A percentile compares a stretch with the other conserved stretches of the same genome.
Evolutionary conservation across 2,113 vertebrate genomes (phyloP).

Genomic region (Aspiorhynchus laticeps): DNA sequence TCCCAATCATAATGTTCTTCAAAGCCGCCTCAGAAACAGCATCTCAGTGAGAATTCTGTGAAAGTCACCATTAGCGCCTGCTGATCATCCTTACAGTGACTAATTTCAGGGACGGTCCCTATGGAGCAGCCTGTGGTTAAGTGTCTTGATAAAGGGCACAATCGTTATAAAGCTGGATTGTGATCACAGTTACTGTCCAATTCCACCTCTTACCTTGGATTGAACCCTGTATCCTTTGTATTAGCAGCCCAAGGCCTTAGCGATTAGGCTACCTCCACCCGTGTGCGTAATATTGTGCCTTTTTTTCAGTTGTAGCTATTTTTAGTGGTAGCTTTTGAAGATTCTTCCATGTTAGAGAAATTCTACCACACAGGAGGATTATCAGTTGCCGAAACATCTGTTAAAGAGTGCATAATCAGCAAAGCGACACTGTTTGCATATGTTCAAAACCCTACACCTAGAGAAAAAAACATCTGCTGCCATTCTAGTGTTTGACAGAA

Average conservation of each 20-base stretch:
- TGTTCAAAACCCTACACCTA: conserved; percentile 1
- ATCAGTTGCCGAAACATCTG: not conserved
- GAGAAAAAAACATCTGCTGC: not conserved
- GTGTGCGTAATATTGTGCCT: not conserved
- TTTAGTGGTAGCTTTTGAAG: not conserved
- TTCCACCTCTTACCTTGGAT: conserved; percentile 1
- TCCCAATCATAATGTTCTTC: conserved; percentile 13
- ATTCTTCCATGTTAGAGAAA: not conserved
- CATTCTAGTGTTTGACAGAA: not conserved
- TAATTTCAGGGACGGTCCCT: conserved; percentile 28
- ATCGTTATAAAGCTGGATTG: conserved; percentile 29
- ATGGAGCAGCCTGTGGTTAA: conserved; percentile 18
- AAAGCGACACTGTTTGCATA: not conserved
- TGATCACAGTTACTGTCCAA: conserved; percentile 18
- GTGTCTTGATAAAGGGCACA: conserved; percentile 29
- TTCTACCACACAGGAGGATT: not conserved
- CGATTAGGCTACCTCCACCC: not conserved
- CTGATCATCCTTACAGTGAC: conserved; percentile 19
- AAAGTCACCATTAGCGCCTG: not conserved
- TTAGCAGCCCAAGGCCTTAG: conserved; percentile 7
- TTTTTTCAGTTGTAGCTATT: not conserved
- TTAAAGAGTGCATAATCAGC: not conserved
- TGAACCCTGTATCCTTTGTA: not conserved
- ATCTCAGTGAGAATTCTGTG: not conserved
- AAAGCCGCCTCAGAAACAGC: not conserved